Percentiles rank a stretch among this genome's conserved stretches.
Conservation (phyloP, 2,113 vertebrate genomes). For the Lophius piscatorius region DNA sequence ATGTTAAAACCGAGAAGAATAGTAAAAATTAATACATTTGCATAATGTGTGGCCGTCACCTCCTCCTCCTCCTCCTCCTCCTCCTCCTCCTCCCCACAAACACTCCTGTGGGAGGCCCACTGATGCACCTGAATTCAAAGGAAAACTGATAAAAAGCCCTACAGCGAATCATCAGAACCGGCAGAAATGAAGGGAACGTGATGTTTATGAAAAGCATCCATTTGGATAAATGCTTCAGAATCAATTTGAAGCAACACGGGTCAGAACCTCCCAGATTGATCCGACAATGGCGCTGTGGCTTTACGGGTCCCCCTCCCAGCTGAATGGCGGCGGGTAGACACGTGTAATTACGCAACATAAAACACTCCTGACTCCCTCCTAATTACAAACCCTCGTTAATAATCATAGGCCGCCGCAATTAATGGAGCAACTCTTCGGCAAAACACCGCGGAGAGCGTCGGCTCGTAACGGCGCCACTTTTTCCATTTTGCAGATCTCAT, state of each 20-base stretch:
- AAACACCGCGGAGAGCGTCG: slow-evolving; percentile 43
- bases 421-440: slow-evolving; percentile 66
- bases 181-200: slow-evolving; percentile 58
- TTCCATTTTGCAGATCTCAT: slow-evolving; percentile 60
- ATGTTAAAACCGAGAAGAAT: slow-evolving; percentile 40
- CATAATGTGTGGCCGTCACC: slow-evolving; percentile 29
- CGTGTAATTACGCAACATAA: slow-evolving; percentile 74
- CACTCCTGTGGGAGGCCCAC: slow-evolving; percentile 17
- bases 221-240: slow-evolving; percentile 69
- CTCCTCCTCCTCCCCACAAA: slow-evolving; percentile 15
- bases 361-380: slow-evolving; percentile 74
- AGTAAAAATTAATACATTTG: slow-evolving; percentile 49
- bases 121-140: slow-evolving; percentile 32
- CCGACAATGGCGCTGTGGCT: slow-evolving; percentile 57
- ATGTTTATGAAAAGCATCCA: slow-evolving; percentile 67
- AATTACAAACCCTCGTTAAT: slow-evolving; percentile 79
- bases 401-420: slow-evolving; percentile 76
- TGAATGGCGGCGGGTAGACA: slow-evolving; percentile 49
- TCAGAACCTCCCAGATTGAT: slow-evolving; percentile 54
- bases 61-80: too few species aligned
- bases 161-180: slow-evolving; percentile 40
- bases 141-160: slow-evolving; percentile 49
- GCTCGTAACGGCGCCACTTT: slow-evolving; percentile 42
- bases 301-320: slow-evolving; percentile 45
- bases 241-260: slow-evolving; percentile 69